Evolutionary conservation across 2,888 invertebrate genomes (phyloP), one percentile per base, ranked within the genome.

Genomic region (Orchestes rusci): DNA sequence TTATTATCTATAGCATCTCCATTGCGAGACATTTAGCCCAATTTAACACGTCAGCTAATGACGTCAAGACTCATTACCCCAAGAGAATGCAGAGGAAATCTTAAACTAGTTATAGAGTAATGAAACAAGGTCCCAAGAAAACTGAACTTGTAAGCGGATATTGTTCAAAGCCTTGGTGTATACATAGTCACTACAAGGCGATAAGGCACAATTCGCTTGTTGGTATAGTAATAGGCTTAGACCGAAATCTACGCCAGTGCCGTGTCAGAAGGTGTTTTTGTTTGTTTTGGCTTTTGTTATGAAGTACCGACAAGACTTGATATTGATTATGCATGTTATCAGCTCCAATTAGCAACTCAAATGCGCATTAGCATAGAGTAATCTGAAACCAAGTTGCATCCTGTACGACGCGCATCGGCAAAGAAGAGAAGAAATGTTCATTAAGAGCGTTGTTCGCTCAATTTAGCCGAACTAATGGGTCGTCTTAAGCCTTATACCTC

Each of bases 171-270:
- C 42, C 39, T 16, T 23, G 8, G 15, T 19, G 32, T 39, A 37
- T 37, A 41, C 41, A 43, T 19, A 38, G 42, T 27, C 12, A 48
- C 30, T 38, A 48, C 36, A 39, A 3, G 39, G 29, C 43, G 47
- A 48, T 48, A 48, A 48, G 47, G 47, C 47, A 48, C 46, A 48
- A 37, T 48, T 43, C 41, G 20, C 39, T 33, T 48, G 41, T 43
- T 43, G 30, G 30, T 30, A 30, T 13, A 30, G 30, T 30, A 30
- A 30, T 30, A 12, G 30, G 30, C 12, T 30, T 30, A 8, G 30
- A 13, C 7, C 30, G 12, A 30, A 30, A 10, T 12, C 12, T 12
- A 8, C 12, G 8, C 30, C 12, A 13, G 30, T 12, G 12, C 12
- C 10, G 23, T 23, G 7, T 23, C 23, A 10, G 23, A 23, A 23